Base-by-base conservation (phyloP, 2,888 invertebrate genomes). In the Strigamia maritima region DNA sequence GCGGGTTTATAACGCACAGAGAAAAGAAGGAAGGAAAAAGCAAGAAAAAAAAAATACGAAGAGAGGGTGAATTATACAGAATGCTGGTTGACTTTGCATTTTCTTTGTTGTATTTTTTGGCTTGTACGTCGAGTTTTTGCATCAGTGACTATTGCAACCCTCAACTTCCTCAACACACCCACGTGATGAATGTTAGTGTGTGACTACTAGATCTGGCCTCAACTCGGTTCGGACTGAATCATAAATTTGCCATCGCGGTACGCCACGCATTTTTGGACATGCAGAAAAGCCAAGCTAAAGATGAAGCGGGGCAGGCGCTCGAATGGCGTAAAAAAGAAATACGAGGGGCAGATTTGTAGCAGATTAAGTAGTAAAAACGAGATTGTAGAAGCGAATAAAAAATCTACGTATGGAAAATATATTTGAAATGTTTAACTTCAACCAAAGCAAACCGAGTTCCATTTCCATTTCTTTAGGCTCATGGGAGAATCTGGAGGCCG, bases 141-240 rank as follows among this genome's bases (percentile, higher is more conserved):
- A 28, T 70, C 70, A 70, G 70, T 70, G 70, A 70, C 70, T 70
- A 70, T 70, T 70, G 26, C 70, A 70, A 70, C 70, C 70, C 70
- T 70, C 70, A 70, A 70, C 70, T 70, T 70, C 70, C 70, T 70
- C 70, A 70, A 70, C 70, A 70, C 70, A 70, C 70, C 70, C 70
- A 70, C 28, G 70, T 70, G 70, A 70, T 70, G 70, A 28, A 70
- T 70, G 70, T 12, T 28, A 70, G 70, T 24, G 70, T 70, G 70
- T 28, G 26, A 70, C 70, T 70, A 70, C 70, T 12, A 70, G 70
- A 70, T 70, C 70, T 70, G 70, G 70, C 70, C 70, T 70, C 70
- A 70, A 70, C 70, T 70, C 70, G 70, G 12, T 28, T 70, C 70
- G 70, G 70, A 70, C 70, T 70, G 70, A 70, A 28, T 70, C 70